These are phyloP conservation scores for Osmerus eperlanus DNA, from an alignment of 2,113 vertebrate species.

Conservation along the genomic window DNA sequence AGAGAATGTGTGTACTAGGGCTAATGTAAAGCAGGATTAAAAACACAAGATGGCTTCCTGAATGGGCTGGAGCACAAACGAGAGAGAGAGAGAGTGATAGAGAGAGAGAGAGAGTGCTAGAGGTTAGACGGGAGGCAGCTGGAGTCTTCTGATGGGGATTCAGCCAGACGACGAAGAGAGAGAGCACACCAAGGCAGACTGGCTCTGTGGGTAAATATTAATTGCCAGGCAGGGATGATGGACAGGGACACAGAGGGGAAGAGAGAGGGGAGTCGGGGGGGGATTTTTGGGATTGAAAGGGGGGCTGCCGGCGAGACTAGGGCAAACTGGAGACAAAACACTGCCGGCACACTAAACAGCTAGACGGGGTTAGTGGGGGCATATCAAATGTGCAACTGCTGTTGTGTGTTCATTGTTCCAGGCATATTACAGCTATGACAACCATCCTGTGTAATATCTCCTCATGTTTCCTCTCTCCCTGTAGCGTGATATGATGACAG, in stretches of 20 bases:
- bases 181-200: slow-evolving; percentile 62
- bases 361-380: slow-evolving; percentile 37
- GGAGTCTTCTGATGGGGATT: slow-evolving; percentile 75
- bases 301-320: slow-evolving; percentile 37
- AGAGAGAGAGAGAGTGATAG: slow-evolving; percentile 39
- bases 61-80: slow-evolving; percentile 67
- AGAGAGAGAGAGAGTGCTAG: slow-evolving; percentile 4
- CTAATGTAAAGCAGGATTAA: slow-evolving; percentile 77
- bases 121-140: slow-evolving; percentile 41
- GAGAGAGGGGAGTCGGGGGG: slow-evolving; percentile 14
- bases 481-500: too few species aligned
- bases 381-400: neutral
- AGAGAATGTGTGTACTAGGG: slow-evolving; percentile 58
- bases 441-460: neutral
- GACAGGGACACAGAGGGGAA: slow-evolving; percentile 25
- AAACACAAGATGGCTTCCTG: slow-evolving; percentile 82
- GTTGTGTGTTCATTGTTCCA: neutral
- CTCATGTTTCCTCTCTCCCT: too few species aligned
- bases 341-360: slow-evolving; percentile 42
- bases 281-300: neutral
- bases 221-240: slow-evolving; percentile 36
- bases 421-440: neutral
- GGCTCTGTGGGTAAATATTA: slow-evolving; percentile 77
- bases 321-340: slow-evolving; percentile 54
- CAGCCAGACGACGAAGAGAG: slow-evolving; percentile 53